Percentiles rank a stretch among this genome's conserved stretches.
Conservation (phyloP, 2,113 vertebrate genomes). For the Campylomormyrus numenius region DNA sequence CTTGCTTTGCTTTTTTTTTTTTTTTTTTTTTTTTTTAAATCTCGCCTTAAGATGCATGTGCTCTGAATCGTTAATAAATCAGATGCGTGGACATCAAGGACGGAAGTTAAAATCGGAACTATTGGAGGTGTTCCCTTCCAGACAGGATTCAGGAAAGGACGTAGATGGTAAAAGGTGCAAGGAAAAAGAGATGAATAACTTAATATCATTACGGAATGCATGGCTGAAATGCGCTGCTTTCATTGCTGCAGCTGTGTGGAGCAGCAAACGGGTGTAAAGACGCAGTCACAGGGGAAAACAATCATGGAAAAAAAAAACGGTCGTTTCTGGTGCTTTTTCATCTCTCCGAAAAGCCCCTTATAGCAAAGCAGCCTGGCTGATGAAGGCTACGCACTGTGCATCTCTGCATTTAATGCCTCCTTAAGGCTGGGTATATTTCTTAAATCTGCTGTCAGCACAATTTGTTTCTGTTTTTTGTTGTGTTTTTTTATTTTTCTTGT, state of each 20-base stretch:
- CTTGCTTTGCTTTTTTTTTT: constrained; percentile 26
- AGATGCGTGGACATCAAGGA: neutral
- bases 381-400: neutral
- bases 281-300: constrained; percentile 19
- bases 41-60: neutral
- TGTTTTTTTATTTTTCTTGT: neutral
- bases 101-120: neutral
- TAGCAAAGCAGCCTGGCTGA: constrained; percentile 12
- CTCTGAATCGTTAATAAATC: neutral
- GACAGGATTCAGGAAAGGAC: neutral
- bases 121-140: neutral
- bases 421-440: neutral
- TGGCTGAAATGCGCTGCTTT: neutral
- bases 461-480: neutral
- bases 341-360: constrained; percentile 33
- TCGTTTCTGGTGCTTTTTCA: constrained; percentile 21
- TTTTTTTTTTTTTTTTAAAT: constrained; percentile 18
- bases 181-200: neutral
- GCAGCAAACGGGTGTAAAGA: neutral
- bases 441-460: neutral
- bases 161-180: neutral
- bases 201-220: neutral
- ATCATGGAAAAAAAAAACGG: constrained; percentile 32
- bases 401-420: neutral
- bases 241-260: neutral